These are phyloP conservation scores for Meloidogyne chitwoodi DNA, from an alignment of 1,140 invertebrate species.

Conservation along the genomic window DNA sequence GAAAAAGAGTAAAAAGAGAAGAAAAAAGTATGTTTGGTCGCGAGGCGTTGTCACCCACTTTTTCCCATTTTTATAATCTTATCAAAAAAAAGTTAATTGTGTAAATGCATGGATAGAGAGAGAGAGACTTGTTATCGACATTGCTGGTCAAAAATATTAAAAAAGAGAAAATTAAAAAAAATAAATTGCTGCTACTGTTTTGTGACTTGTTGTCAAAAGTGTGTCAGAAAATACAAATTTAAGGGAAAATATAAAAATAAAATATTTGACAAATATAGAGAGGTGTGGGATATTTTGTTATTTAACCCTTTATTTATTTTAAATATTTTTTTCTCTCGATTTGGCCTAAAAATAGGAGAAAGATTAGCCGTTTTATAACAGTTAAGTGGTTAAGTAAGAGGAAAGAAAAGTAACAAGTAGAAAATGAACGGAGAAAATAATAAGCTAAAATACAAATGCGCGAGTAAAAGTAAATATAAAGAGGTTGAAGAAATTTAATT, in stretches of 20 bases:
- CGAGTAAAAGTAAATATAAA: not conserved
- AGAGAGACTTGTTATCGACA: not conserved
- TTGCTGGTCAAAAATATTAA: not conserved
- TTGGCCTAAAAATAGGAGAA: not conserved
- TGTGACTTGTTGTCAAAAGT: too few species aligned
- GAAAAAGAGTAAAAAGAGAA: not conserved
- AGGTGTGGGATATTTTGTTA: too few species aligned
- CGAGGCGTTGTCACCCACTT: conserved; percentile 13
- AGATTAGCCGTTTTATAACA: not conserved
- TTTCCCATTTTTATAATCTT: not conserved
- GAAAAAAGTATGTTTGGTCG: not conserved
- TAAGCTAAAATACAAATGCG: not conserved
- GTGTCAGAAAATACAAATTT: too few species aligned
- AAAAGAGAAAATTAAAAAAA: not conserved
- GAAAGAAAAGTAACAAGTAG: not conserved
- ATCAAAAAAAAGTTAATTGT: not conserved
- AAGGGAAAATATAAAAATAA: too few species aligned
- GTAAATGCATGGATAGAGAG: not conserved
- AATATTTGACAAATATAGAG: not conserved
- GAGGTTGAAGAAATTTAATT: too few species aligned
- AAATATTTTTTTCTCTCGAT: not conserved
- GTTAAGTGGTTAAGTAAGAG: not conserved
- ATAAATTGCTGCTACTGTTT: not conserved
- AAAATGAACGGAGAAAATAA: not conserved
- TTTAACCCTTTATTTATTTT: not conserved